A percentile compares a stretch with the other conserved stretches of the same genome.
Conservation (phyloP, 2,888 invertebrate species). For the Pandemis heparana region DNA sequence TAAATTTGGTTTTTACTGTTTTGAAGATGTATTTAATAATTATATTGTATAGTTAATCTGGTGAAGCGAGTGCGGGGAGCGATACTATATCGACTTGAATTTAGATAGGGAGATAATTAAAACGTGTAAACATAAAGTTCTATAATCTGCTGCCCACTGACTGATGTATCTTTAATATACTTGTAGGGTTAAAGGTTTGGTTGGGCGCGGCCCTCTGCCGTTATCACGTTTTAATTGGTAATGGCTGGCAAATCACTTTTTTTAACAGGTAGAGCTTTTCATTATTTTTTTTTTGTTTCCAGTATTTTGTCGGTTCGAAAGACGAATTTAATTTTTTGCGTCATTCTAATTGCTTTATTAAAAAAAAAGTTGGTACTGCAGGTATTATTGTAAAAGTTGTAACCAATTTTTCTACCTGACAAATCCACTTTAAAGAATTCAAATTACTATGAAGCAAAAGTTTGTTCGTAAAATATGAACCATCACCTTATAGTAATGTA, state of each 20-base stretch:
- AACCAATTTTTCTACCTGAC: too few species aligned
- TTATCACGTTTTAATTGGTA: conserved; percentile 14
- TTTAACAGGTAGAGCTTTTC: neutral
- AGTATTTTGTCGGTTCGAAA: neutral
- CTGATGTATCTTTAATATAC: conserved; percentile 77
- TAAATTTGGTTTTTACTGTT: conserved; percentile 61
- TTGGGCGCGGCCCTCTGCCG: conserved; percentile 57
- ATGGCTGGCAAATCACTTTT: conserved; percentile 1
- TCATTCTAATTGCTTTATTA: too few species aligned
- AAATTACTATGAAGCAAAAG: neutral
- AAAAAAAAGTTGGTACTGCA: too few species aligned
- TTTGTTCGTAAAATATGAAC: neutral
- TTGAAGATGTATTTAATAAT: conserved; percentile 56
- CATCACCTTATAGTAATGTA: neutral
- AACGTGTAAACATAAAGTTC: conserved; percentile 35
- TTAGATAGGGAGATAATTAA: conserved; percentile 66
- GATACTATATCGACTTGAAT: conserved; percentile 49
- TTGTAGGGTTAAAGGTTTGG: conserved; percentile 72
- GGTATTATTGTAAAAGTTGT: too few species aligned
- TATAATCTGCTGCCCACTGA: conserved; percentile 73
- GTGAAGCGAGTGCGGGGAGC: conserved; percentile 42
- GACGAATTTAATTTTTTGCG: neutral
- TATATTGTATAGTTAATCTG: conserved; percentile 50
- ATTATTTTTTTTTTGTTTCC: neutral
- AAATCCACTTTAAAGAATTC: too few species aligned